These are phyloP conservation scores for Ecliptopera silaceata DNA, from an alignment of 2,888 invertebrate genomes.

Conservation along the genomic window DNA sequence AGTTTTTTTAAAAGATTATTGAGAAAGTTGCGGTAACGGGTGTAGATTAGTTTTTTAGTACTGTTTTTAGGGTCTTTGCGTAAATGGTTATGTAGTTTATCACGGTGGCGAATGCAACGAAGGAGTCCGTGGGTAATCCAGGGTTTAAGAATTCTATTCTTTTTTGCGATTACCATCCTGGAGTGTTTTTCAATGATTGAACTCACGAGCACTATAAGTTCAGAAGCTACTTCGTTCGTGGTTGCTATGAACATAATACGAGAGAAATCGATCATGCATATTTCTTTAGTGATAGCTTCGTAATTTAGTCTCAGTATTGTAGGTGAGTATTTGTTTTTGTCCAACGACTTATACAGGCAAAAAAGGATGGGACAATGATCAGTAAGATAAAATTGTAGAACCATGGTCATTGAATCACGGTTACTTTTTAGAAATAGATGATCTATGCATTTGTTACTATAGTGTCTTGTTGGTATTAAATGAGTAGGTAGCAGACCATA, in stretches of 20 bases:
- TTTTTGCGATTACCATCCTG: not conserved
- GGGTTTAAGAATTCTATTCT: constrained; percentile 22
- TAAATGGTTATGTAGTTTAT: constrained; percentile 23
- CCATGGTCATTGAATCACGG: not conserved
- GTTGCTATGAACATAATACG: not conserved
- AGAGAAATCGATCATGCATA: not conserved
- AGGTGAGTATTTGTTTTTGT: not conserved
- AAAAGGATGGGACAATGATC: not conserved
- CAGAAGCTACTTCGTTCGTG: not conserved
- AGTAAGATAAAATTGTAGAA: too few relatives aligned
- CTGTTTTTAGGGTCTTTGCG: constrained; percentile 23
- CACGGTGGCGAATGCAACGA: constrained; percentile 32
- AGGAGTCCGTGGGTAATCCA: constrained; percentile 35
- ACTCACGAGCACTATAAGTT: not conserved
- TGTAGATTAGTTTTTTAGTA: constrained; percentile 24
- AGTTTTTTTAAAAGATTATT: constrained; percentile 33
- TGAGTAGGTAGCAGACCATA: too few relatives aligned
- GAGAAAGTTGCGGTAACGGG: constrained; percentile 36
- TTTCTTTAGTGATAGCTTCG: not conserved
- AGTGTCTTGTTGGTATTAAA: not conserved
- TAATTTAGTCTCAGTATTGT: not conserved
- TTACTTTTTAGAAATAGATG: not conserved
- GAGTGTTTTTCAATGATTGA: not conserved
- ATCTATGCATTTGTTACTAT: not conserved
- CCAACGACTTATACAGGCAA: not conserved